Conservation (phyloP, 2,888 invertebrate species). For the Sarcophaga rosellei region DNA sequence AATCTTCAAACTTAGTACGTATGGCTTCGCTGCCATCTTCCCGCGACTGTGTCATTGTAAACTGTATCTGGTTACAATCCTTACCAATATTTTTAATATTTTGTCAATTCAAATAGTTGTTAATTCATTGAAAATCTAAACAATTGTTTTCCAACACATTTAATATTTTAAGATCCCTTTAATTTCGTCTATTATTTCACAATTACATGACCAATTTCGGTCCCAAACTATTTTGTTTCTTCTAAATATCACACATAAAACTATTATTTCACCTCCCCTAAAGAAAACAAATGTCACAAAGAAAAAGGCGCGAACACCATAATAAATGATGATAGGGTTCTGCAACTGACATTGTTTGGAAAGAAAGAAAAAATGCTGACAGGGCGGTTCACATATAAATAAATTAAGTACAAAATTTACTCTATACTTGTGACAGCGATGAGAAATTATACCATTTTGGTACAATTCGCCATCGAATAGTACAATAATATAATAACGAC, state of each 20-base stretch:
- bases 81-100: conserved; percentile 40
- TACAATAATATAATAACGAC: no score
- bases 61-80: conserved; percentile 10
- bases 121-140: conserved; percentile 53
- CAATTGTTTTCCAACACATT: conserved; percentile 14
- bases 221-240: conserved; percentile 31
- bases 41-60: conserved; percentile 60
- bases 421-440: no score
- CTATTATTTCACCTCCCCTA: conserved; percentile 53
- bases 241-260: conserved; percentile 50
- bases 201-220: conserved; percentile 45
- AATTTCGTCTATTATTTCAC: conserved; percentile 28
- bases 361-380: background rate
- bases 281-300: conserved; percentile 68
- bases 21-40: conserved; percentile 63
- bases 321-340: conserved; percentile 45
- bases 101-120: conserved; percentile 2
- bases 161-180: background rate
- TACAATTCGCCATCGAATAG: no score
- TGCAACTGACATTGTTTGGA: conserved; percentile 2
- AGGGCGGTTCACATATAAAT: conserved; percentile 15
- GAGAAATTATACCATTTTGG: no score
- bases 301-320: conserved; percentile 67
- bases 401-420: no score
- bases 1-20: conserved; percentile 81